Percentiles rank a stretch among this genome's conserved stretches.
These are phyloP conservation scores for Tigriopus californicus DNA, from an alignment of 2,888 invertebrate species.

Conservation along the genomic window DNA sequence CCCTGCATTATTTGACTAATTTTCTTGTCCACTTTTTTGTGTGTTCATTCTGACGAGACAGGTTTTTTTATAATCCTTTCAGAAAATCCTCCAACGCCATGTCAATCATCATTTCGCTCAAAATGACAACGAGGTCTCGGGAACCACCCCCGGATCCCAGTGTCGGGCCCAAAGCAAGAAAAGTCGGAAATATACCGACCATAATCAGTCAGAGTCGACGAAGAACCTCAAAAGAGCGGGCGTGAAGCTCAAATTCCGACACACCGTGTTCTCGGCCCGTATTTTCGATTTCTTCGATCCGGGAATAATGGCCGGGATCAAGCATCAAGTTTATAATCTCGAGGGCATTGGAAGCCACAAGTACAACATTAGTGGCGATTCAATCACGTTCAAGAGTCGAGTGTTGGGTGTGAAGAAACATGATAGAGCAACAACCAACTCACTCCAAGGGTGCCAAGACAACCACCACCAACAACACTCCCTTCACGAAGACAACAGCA, in stretches of 20 bases:
- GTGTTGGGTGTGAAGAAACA: background rate
- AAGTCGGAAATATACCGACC: background rate
- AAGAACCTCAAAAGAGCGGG: conserved; percentile 11
- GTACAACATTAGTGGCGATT: too few relatives aligned
- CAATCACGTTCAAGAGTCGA: background rate
- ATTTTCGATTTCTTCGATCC: conserved; percentile 69
- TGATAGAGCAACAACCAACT: background rate
- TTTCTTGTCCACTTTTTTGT: too few relatives aligned
- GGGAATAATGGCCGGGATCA: conserved; percentile 77
- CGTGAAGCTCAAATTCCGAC: conserved; percentile 9
- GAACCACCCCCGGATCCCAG: conserved; percentile 13
- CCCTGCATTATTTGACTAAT: too few relatives aligned
- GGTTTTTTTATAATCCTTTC: conserved; percentile 19
- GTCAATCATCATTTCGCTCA: conserved; percentile 74
- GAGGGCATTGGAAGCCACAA: too few relatives aligned
- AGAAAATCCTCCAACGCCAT: conserved; percentile 70
- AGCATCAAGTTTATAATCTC: conserved; percentile 24
- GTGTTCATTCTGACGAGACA: too few relatives aligned
- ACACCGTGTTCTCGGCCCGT: conserved; percentile 32
- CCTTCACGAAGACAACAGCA: background rate
- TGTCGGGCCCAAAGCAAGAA: background rate
- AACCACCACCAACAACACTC: too few relatives aligned
- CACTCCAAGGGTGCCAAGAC: too few relatives aligned
- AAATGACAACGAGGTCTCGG: conserved; percentile 23
- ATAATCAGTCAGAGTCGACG: conserved; percentile 1